Evolutionary conservation across 2,888 invertebrate genomes (phyloP), one percentile per base, ranked within the genome.

Genomic region (Folsomia manolachei): DNA sequence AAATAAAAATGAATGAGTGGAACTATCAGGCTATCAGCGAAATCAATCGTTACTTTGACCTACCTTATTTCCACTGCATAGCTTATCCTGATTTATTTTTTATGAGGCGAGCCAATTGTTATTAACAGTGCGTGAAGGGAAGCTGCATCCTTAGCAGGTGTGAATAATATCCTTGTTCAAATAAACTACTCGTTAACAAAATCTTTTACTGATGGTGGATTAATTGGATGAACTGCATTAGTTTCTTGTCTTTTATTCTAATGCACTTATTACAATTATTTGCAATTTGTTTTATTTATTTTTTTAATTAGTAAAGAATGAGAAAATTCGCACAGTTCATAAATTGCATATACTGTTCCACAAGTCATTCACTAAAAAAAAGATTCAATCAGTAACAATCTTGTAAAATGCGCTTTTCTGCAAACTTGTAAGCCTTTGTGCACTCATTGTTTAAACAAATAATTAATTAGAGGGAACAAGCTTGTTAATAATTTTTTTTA

Each of bases 111-210:
- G 39, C 39, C 39, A 39, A 39, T 14, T 39, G 70, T 60, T 52
- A 60, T 71, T 71, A 71, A 64, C 70, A 65, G 70, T 65, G 70
- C 70, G 65, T 71, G 65, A 71, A 63, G 56, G 56, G 27, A 64
- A 56, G 65, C 70, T 64, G 21, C 23, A n/a, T 56, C 39, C 39
- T 39, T 39, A 56, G 11, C 64, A 72, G 72, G 72, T 72, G 72
- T 72, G 72, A 72, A 72, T 66, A 72, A 53, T 61, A n/a, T n/a
- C 56, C 62, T 72, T 62, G 69, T 70, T 65, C 66, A 51, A 72
- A 72, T 72, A 70, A 72, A 65, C 65, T 66, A 69, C 69, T 72
- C 72, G 63, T 72, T 72, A 70, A 70, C 56, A 27, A 25, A 24
- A 24, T 67, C 61, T 52, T 66, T 70, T 62, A 27, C 62, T 70